A percentile compares a stretch with the other conserved stretches of the same genome.
Evolutionary conservation across 2,888 invertebrate genomes (phyloP).

Genomic region (Thymelicus lineola): DNA sequence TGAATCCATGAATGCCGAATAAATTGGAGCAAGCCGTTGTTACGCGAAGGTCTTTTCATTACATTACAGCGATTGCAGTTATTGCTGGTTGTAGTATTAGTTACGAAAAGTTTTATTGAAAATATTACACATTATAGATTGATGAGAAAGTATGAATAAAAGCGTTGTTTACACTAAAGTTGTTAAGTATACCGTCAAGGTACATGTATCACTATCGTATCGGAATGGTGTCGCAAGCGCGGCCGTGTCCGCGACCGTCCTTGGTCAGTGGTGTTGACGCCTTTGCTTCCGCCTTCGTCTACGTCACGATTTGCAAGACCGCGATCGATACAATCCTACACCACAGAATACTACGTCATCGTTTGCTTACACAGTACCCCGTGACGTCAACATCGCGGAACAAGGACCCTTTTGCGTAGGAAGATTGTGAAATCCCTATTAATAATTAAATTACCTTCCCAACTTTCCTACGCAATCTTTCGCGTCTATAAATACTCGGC

Average conservation of each 20-base stretch:
- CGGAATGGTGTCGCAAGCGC: slow-evolving; percentile 60
- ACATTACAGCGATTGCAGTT: slow-evolving; percentile 21
- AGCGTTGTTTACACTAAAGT: background rate
- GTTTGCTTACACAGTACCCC: slow-evolving; percentile 35
- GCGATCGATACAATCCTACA: slow-evolving; percentile 23
- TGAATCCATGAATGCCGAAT: slow-evolving; percentile 36
- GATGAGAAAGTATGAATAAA: background rate
- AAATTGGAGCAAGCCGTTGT: slow-evolving; percentile 35
- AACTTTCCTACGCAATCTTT: slow-evolving; percentile 17
- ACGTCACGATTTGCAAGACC: slow-evolving; percentile 53
- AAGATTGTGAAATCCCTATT: background rate
- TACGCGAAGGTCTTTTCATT: slow-evolving; percentile 36
- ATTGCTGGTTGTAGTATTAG: background rate
- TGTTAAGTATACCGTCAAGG: slow-evolving; percentile 10
- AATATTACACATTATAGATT: background rate
- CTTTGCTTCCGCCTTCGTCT: slow-evolving; percentile 66
- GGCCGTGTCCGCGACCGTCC: slow-evolving; percentile 56
- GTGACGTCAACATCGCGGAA: slow-evolving; percentile 63
- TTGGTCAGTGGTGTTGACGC: slow-evolving; percentile 60
- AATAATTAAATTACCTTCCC: background rate
- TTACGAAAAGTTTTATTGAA: background rate
- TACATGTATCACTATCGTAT: slow-evolving; percentile 41
- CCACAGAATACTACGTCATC: slow-evolving; percentile 19
- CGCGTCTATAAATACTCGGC: background rate
- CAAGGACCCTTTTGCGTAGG: background rate